Conservation (phyloP, 2,113 vertebrate genomes). For the Cyprinodon brontotheroides region DNA sequence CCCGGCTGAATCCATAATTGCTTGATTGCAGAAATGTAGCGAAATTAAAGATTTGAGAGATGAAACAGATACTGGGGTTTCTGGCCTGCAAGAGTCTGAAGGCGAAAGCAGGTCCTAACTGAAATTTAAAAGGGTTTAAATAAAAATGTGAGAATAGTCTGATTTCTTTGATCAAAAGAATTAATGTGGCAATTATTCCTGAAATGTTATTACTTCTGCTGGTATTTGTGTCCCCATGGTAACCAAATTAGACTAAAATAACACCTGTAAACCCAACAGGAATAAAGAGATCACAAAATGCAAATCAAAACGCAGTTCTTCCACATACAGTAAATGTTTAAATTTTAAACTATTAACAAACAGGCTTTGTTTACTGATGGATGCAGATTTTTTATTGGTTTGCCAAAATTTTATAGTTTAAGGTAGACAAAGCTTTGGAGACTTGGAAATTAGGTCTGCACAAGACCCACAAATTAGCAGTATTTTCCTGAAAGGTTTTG, state of each 20-base stretch:
- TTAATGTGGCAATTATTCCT: background rate
- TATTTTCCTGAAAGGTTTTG: too few relatives aligned
- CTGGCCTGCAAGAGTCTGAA: background rate
- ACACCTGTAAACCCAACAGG: background rate
- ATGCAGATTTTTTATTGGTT: too few relatives aligned
- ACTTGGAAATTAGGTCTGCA: too few relatives aligned
- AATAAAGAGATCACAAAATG: background rate
- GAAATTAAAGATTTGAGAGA: slow-evolving; percentile 30
- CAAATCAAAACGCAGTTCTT: background rate
- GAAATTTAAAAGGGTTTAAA: background rate
- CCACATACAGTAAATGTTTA: background rate
- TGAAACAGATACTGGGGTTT: background rate
- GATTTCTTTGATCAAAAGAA: background rate
- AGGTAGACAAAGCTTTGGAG: too few relatives aligned
- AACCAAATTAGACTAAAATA: background rate
- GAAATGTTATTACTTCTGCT: background rate
- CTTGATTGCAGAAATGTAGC: slow-evolving; percentile 34
- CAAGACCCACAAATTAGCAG: too few relatives aligned
- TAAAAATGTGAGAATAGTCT: background rate
- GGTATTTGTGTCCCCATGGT: background rate
- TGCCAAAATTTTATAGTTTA: too few relatives aligned
- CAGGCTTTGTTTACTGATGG: too few relatives aligned
- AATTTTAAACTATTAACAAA: background rate
- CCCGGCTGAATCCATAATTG: slow-evolving; percentile 25
- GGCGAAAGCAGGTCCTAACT: background rate